Base-by-base conservation (phyloP, 2,888 invertebrate genomes). In the Lasius platythorax region DNA sequence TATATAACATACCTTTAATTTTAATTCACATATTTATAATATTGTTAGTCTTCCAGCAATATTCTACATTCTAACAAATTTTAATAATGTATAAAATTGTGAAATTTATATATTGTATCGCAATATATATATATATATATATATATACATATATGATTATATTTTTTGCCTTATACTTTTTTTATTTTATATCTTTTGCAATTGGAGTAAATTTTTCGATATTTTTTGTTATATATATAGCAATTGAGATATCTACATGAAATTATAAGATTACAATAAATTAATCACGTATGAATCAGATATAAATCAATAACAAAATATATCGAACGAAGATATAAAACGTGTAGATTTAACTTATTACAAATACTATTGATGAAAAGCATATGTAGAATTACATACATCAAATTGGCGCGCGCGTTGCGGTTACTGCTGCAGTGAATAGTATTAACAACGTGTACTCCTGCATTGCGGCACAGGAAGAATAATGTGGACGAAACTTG, bases 391-490 rank as follows among this genome's bases (percentile, higher is more conserved):
- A 23, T 58, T 23, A 23, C 23, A 58, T 23, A 58, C 5, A 30
- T 15, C 15, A 30, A 30, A 61, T 37, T 66, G 11, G 37, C n/a
- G 6, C 18, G 50, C 18, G n/a, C 50, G 50, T 50, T 50, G 50
- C 50, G 6, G n/a, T 18, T 40, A 37, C 33, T 78, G 37, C 64
- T 50, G 74, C 68, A 43, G 67, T 43, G 64, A 30, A 12, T 72
- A 53, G 30, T 61, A 58, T 81, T 85, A 85, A 87, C 76, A 84
- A 85, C 63, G 28, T 50, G 33, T 50, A 50, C 73, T 81, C 61
- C 89, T 70, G 90, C 90, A 89, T 85, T 89, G 89, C 90, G 89
- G 83, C 82, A 89, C 40, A 61, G 78, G 28, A 64, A 84, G 56
- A 58, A 63, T 64, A 30, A 50, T 46, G 18, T 67, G 33, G 23